These are phyloP conservation scores for Trichechus manatus DNA, from an alignment of 2,113 vertebrate species.

Conservation along the genomic window DNA sequence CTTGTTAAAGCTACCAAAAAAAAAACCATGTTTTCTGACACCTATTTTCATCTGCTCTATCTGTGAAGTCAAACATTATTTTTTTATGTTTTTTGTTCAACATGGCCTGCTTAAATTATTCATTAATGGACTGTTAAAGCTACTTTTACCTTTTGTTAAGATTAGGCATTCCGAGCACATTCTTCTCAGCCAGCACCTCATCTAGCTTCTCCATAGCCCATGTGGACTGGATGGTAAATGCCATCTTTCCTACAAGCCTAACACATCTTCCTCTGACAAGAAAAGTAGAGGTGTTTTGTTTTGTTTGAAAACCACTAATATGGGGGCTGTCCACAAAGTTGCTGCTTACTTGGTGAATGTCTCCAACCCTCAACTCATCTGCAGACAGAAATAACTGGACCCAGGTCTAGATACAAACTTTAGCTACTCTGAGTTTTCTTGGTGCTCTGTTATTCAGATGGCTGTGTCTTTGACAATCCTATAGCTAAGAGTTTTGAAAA, in stretches of 20 bases:
- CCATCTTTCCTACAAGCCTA: not conserved
- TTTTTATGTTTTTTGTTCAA: not conserved
- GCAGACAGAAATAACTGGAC: not conserved
- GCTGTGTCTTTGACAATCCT: not conserved
- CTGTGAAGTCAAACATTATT: not conserved
- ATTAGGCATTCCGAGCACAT: not conserved
- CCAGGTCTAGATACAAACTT: not conserved
- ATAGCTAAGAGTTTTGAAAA: constrained; percentile 26
- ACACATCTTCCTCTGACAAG: not conserved
- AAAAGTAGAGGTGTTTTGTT: not conserved
- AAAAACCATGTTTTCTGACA: not conserved
- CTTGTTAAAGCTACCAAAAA: not conserved
- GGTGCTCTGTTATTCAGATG: not conserved
- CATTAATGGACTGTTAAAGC: not conserved
- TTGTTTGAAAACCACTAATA: not conserved
- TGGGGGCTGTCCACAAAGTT: not conserved
- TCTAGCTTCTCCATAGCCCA: not conserved
- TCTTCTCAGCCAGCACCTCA: not conserved
- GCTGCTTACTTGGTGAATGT: not conserved
- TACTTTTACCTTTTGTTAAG: not conserved
- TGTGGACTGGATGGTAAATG: not conserved
- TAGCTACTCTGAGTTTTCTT: not conserved
- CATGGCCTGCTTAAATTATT: not conserved
- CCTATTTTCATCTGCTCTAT: not conserved
- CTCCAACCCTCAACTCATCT: not conserved